phyloP scores from a whole-genome alignment of 2,113 vertebrate genomes.

The Pterocles burchelli region DNA sequence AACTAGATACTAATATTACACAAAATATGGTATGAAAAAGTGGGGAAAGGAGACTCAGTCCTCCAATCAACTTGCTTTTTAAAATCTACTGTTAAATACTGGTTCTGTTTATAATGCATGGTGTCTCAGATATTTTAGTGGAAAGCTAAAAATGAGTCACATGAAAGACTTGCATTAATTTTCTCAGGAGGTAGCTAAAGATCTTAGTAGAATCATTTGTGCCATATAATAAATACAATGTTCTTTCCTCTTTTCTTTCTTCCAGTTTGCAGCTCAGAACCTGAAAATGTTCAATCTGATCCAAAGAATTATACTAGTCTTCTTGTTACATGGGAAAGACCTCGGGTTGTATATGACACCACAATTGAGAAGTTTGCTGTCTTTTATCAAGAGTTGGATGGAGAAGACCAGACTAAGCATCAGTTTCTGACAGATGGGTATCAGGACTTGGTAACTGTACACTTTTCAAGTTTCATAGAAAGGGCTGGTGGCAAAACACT shows the following conservation, averaged over 20 bases:
- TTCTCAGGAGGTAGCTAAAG: neutral
- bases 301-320: conserved; percentile 92
- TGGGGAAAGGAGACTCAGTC: neutral
- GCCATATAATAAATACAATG: neutral
- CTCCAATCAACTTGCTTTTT: neutral
- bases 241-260: neutral
- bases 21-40: neutral
- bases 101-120: neutral
- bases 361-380: conserved; percentile 93
- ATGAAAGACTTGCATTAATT: neutral
- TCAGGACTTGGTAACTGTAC: conserved; percentile 93
- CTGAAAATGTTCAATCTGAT: conserved; percentile 87
- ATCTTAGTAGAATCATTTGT: conserved; percentile 20
- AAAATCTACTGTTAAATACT: neutral
- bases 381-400: conserved; percentile 80
- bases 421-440: conserved; percentile 95
- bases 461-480: conserved; percentile 52
- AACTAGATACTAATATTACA: neutral
- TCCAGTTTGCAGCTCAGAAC: conserved; percentile 96
- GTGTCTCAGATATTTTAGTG: neutral
- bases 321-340: conserved; percentile 93
- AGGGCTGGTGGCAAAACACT: neutral
- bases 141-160: neutral
- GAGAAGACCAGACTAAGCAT: conserved; percentile 77
- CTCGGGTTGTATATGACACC: conserved; percentile 90